phyloP scores from a whole-genome alignment of 2,888 invertebrate genomes.

The Morpho deidamia region DNA sequence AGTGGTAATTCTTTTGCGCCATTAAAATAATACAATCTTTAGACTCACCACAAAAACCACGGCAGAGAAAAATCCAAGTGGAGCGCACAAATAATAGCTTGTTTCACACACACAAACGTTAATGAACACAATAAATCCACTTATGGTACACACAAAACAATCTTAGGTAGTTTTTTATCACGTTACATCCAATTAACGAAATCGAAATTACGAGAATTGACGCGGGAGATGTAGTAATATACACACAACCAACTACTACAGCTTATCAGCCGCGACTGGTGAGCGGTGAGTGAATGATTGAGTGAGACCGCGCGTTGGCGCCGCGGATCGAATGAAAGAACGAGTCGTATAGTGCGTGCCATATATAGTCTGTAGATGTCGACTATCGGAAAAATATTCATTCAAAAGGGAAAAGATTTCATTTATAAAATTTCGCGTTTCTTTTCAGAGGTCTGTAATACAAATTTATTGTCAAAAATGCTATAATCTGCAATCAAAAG shows the following conservation, averaged over 20 bases:
- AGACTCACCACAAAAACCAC: slow-evolving; percentile 62
- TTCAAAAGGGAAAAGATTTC: no score
- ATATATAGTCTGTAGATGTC: background rate
- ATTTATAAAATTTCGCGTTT: no score
- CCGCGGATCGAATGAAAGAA: slow-evolving; percentile 15
- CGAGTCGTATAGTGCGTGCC: slow-evolving; percentile 1
- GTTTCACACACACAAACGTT: slow-evolving; percentile 51
- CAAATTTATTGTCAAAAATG: no score
- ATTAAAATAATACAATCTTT: slow-evolving; percentile 22
- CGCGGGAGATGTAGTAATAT: slow-evolving; percentile 42
- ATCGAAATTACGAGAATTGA: slow-evolving; percentile 38
- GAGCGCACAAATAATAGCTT: slow-evolving; percentile 47
- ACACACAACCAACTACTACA: slow-evolving; percentile 37
- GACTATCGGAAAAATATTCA: no score
- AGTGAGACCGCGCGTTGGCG: slow-evolving; percentile 8
- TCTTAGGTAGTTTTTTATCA: slow-evolving; percentile 44
- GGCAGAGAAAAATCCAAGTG: slow-evolving; percentile 54
- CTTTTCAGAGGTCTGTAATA: no score
- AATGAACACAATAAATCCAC: slow-evolving; percentile 43
- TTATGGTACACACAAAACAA: slow-evolving; percentile 38
- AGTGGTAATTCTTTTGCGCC: no score
- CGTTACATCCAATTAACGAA: slow-evolving; percentile 39
- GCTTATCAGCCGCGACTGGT: slow-evolving; percentile 65
- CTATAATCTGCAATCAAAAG: no score
- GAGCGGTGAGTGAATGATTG: slow-evolving; percentile 38